Evolutionary conservation across 2,797 vertebrate genomes (phyloP), one percentile per base, ranked within the genome.

Genomic region (Garrulus glandarius): DNA sequence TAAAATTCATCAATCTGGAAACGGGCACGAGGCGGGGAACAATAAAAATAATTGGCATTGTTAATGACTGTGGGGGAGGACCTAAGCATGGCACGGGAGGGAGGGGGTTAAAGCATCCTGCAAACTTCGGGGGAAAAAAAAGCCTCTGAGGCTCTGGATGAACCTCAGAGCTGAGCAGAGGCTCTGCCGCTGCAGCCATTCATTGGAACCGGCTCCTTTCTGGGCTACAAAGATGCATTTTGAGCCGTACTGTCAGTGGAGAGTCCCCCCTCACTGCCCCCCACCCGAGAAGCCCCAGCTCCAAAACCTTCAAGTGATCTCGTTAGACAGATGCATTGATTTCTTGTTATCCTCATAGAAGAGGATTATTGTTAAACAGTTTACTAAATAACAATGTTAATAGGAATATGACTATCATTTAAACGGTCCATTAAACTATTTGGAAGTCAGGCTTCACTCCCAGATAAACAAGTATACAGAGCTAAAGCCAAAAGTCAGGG

Each of bases 1-100:
- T 99, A 99, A 95, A 99, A 99, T 77, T 99, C 99, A 75, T 99
- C 99, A 95, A 99, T 99, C 99, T 99, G 98, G 63, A 95, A 95
- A 89, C 1, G 1, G 72, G 56, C 53, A 95, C 74, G 80, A 76
- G 71, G 88, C 6, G 36, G 44, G 52, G 43, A 53, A 26, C 1
- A 3, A 80, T 41, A 77, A 83, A 83, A 87, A 77, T 14, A 55
- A 78, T 6, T 1, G 1, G 20, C 53, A 22, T 26, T 8, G 5
- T 34, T 43, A 81, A 75, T 1, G 6, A 72, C 44, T 1, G 1
- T 1, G 13, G 34, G 43, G 56, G 20, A 84, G 22, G 21, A 27
- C 37, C 44, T 47, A 74, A 84, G 43, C 34, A 32, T 4, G n/a
- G 50, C 85, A 76, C 0, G 17, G 97, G 86, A 96, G 50, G 83